Evolutionary conservation across 64 coral and sea anemone species (phyloP).

Genomic region (Stichodactyla mertensii): DNA sequence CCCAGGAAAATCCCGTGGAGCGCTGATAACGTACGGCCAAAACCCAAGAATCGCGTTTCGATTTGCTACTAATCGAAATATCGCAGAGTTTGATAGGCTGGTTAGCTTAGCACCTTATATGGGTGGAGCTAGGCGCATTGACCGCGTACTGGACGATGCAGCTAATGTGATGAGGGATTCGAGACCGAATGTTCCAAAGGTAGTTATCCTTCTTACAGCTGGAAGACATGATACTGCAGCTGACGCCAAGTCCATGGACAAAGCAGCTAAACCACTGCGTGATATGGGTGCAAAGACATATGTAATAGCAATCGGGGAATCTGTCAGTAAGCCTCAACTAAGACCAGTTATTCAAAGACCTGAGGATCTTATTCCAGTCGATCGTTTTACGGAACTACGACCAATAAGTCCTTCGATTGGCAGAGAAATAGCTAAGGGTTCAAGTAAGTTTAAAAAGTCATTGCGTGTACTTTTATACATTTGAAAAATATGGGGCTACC

Average conservation of each 20-base stretch:
- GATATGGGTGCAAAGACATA: constrained; percentile 53
- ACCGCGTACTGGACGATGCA: constrained; percentile 37
- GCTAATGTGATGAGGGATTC: constrained; percentile 13
- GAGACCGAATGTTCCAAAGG: neutral
- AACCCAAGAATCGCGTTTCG: constrained; percentile 24
- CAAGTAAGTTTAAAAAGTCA: neutral
- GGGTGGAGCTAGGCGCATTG: constrained; percentile 43
- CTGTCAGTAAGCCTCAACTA: constrained; percentile 28
- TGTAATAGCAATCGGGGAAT: constrained; percentile 56
- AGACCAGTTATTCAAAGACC: neutral
- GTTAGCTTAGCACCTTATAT: constrained; percentile 20
- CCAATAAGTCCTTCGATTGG: neutral
- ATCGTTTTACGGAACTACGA: neutral
- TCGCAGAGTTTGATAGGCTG: constrained; percentile 32
- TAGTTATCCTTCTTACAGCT: constrained; percentile 36
- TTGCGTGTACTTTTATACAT: too few relatives aligned
- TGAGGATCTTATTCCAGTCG: neutral
- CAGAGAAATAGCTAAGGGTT: neutral
- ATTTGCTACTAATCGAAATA: constrained; percentile 20
- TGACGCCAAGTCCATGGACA: constrained; percentile 15
- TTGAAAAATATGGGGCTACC: too few relatives aligned
- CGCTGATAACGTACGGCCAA: constrained; percentile 39
- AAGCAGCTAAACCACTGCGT: constrained; percentile 45
- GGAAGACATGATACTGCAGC: neutral
- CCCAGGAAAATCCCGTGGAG: constrained; percentile 35